phyloP scores from a whole-genome alignment of 2,888 invertebrate genomes.

The Cephus sareptanus region DNA sequence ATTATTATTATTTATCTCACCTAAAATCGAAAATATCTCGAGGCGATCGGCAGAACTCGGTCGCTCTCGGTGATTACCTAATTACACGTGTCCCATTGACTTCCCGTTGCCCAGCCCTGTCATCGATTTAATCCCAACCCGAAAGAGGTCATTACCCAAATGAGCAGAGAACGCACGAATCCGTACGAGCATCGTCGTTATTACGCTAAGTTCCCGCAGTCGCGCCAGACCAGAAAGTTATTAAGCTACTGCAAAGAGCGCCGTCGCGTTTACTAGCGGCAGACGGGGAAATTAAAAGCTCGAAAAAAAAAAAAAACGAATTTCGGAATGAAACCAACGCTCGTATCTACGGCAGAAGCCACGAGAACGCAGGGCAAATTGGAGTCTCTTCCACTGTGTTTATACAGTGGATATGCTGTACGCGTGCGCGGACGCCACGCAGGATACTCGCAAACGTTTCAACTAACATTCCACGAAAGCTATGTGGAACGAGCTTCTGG shows the following conservation, averaged over 20 bases:
- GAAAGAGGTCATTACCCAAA: slow-evolving; percentile 20
- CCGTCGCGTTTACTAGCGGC: neutral
- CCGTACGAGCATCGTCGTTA: neutral
- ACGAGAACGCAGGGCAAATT: neutral
- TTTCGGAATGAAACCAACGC: neutral
- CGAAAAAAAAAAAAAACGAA: neutral
- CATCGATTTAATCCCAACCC: slow-evolving; percentile 21
- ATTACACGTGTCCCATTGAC: neutral
- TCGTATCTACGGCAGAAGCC: neutral
- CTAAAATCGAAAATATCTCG: too few relatives aligned
- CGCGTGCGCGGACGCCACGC: neutral
- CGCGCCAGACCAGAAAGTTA: neutral
- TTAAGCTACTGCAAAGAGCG: neutral
- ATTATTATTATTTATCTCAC: too few relatives aligned
- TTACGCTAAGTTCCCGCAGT: neutral
- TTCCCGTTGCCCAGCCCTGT: slow-evolving; percentile 6
- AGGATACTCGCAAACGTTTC: slow-evolving; percentile 36
- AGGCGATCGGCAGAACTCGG: too few relatives aligned
- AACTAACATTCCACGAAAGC: slow-evolving; percentile 58
- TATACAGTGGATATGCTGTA: neutral
- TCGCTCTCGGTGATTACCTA: neutral
- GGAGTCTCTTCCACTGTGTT: neutral
- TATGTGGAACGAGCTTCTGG: slow-evolving; percentile 47
- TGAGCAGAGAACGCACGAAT: slow-evolving; percentile 17
- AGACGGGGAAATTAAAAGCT: neutral